Conservation (phyloP, 2,888 invertebrate species). For the Mimumesa dahlbomi region DNA sequence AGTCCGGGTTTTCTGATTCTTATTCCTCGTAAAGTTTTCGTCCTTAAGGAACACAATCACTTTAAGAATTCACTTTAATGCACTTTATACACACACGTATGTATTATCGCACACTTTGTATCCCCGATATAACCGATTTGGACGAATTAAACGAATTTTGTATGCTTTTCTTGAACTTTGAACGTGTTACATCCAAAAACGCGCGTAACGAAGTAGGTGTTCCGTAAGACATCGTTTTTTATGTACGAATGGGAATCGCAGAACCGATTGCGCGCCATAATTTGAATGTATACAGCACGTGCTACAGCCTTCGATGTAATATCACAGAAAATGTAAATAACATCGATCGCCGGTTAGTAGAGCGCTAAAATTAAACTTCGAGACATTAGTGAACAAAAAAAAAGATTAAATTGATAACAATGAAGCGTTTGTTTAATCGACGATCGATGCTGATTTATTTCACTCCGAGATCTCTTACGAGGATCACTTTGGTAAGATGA, state of each 20-base stretch:
- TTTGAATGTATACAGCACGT: conserved; percentile 30
- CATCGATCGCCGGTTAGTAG: conserved; percentile 31
- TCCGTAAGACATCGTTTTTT: too few relatives aligned
- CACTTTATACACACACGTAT: not conserved
- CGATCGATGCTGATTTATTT: conserved; percentile 17
- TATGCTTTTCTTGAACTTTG: not conserved
- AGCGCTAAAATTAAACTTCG: conserved; percentile 13
- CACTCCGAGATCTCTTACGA: conserved; percentile 6
- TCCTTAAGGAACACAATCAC: not conserved
- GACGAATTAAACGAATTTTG: not conserved
- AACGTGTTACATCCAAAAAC: too few relatives aligned
- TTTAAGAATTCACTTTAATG: not conserved
- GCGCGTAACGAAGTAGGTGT: too few relatives aligned
- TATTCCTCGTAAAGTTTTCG: not conserved
- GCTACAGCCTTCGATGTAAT: conserved; percentile 33
- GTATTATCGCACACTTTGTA: too few relatives aligned
- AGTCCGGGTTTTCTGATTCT: not conserved
- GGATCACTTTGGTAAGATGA: conserved; percentile 17
- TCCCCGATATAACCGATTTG: not conserved
- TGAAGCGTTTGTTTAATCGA: conserved; percentile 15
- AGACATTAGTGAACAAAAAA: not conserved
- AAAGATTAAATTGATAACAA: conserved; percentile 1
- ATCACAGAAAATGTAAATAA: too few relatives aligned
- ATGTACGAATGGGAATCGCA: too few relatives aligned
- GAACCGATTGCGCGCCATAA: not conserved